Evolutionary conservation across 2,113 vertebrate species (phyloP), one percentile per base, ranked within the genome.

Genomic region (Penelope pileata): DNA sequence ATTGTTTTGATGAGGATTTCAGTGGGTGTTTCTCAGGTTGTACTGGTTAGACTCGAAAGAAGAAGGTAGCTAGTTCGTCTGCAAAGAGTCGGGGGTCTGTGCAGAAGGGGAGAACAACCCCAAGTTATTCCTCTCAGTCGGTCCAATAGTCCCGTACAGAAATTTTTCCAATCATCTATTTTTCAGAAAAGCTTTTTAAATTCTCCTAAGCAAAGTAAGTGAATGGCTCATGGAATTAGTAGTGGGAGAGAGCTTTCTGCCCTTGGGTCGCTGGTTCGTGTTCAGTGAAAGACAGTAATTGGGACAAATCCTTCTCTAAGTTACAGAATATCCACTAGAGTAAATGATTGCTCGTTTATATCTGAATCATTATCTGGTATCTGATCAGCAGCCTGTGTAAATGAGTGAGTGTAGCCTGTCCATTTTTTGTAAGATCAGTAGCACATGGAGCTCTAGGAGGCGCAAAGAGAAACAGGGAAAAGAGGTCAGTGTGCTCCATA

Each of bases 81-180:
- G 53, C 45, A 53, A 3, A 7, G 27, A 45, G 43, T 83, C n/a
- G 66, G n/a, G 30, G 66, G 18, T 69, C 50, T 69, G 50, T 82
- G 69, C 53, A 82, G 26, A 73, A 23, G 2, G 8, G 62, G 54
- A 60, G 54, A 62, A 64, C 36, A 63, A 38, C 34, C 86, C 36
- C 22, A 21, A n/a, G 54, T 48, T 72, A 40, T 53, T 88, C 30
- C 34, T 73, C 78, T 48, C 50, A 56, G 23, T 59, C 48, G n/a
- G 22, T 80, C 27, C 8, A 0, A 2, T 1, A 72, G 38, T 6
- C 34, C 29, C 0, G 1, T n/a, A 29, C 23, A 51, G 3, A 8
- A 80, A 75, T 24, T 42, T 76, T 90, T 36, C 69, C 29, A 50
- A 2, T 48, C 8, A 2, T 48, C 8, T 53, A 11, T 58, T 32